phyloP scores from a whole-genome alignment of 2,113 vertebrate species.

The Gila orcuttii region DNA sequence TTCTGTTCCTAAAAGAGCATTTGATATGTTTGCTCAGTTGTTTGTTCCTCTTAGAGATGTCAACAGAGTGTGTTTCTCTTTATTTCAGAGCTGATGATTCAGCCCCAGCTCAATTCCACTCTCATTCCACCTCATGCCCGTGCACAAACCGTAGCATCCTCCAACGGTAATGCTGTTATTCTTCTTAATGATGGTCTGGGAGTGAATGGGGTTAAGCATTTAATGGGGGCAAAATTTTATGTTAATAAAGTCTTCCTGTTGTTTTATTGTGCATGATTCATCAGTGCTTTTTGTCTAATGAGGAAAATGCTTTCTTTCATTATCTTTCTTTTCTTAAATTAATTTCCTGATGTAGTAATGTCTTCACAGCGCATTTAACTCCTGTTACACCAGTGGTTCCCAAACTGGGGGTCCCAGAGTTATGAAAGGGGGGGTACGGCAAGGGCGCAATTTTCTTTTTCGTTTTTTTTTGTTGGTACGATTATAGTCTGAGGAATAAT shows the following conservation, averaged over 20 bases:
- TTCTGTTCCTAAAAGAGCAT: conserved; percentile 1
- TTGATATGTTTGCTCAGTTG: conserved; percentile 6
- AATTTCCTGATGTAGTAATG: not conserved
- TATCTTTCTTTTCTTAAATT: not conserved
- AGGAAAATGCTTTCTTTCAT: not conserved
- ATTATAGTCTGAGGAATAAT: too few species aligned
- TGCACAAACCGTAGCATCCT: conserved; percentile 88
- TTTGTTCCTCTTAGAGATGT: conserved; percentile 14
- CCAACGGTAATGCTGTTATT: conserved; percentile 70
- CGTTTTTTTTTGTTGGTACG: too few species aligned
- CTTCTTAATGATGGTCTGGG: not conserved
- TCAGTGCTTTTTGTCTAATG: not conserved
- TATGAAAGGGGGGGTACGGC: too few species aligned
- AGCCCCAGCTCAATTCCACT: conserved; percentile 91
- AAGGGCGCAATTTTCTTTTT: too few species aligned
- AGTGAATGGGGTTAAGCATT: not conserved
- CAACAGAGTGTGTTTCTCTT: conserved; percentile 37
- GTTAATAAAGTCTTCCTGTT: not conserved
- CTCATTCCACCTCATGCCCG: conserved; percentile 95
- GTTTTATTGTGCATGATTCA: not conserved
- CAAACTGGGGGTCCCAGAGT: too few species aligned
- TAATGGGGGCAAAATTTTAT: not conserved
- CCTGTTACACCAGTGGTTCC: not conserved
- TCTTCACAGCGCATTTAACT: not conserved
- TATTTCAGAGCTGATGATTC: conserved; percentile 91